Evolutionary conservation across 2,113 vertebrate genomes (phyloP).

Genomic region (Pangasianodon hypophthalmus): DNA sequence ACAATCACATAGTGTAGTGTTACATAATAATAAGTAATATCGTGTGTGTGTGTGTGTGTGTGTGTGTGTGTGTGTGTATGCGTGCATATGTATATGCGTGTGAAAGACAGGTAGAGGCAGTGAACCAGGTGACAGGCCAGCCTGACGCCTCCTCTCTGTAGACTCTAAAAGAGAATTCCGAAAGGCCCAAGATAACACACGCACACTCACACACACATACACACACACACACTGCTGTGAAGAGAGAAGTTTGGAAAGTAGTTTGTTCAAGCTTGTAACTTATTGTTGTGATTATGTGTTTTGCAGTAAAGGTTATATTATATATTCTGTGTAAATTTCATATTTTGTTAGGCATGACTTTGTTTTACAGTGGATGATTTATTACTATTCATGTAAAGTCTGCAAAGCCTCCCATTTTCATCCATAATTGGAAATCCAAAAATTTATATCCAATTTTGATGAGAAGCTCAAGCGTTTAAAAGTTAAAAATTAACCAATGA

Average conservation of each 20-base stretch:
- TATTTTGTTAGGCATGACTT: not conserved
- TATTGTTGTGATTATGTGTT: slow-evolving; percentile 20
- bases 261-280: not conserved
- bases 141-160: slow-evolving; percentile 58
- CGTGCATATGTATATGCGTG: slow-evolving; percentile 14
- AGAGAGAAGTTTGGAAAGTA: not conserved
- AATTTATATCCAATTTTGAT: slow-evolving; percentile 15
- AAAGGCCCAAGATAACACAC: not conserved
- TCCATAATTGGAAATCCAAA: slow-evolving; percentile 10
- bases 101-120: slow-evolving; percentile 51
- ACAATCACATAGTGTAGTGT: not conserved
- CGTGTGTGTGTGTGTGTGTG: not conserved
- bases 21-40: not conserved
- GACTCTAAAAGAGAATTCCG: slow-evolving; percentile 41
- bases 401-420: not conserved
- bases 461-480: slow-evolving; percentile 10
- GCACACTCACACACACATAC: slow-evolving; percentile 14
- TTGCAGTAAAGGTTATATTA: not conserved
- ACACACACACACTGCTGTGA: slow-evolving; percentile 15
- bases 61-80: not conserved
- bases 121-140: slow-evolving; percentile 65
- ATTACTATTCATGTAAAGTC: slow-evolving; percentile 19
- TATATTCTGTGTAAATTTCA: not conserved
- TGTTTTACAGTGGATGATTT: slow-evolving; percentile 14
- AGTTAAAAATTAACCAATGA: not conserved